Base-by-base conservation (phyloP, 2,113 vertebrate genomes). In the Rhinolophus ferrumequinum region DNA sequence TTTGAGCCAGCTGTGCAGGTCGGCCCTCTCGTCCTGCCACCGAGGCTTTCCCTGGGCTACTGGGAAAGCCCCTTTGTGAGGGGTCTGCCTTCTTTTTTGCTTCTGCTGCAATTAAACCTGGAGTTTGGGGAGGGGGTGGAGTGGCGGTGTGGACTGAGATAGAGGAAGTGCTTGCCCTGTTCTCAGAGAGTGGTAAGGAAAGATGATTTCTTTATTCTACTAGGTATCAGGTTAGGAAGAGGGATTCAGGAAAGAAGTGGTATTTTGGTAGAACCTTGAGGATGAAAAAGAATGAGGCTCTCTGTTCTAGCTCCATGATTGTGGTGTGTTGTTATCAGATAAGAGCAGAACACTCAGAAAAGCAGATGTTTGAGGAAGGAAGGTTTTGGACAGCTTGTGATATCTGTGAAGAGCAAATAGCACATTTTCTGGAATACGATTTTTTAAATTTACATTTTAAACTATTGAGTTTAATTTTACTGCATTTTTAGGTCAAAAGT, bases 241-340 rank as follows among this genome's bases (percentile, higher is more conserved):
- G 44, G 30, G 38, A 10, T 19, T 54, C 35, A 11, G 18, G 69
- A 44, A 77, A 64, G 81, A 35, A 16, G 24, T 6, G 9, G 21
- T 47, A 0, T 22, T n/a, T 60, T 24, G 33, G 50, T 14, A 52
- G 72, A 30, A 33, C 19, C 64, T 16, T 19, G 18, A 75, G 18
- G 18, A 13, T 6, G 44, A 8, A 11, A 19, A 35, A 73, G 24
- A 67, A 21, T 1, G 6, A 7, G 4, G 50, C 47, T 15, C 0
- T 1, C 56, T 5, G 14, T 67, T 22, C 1, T 4, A 3, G 41
- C 35, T 50, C 47, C 0, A 0, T n/a, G 66, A 7, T 5, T 16
- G 33, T 38, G 15, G 16, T 44, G 8, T 21, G 41, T 82, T 35
- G 79, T 30, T 30, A 30, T 16, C 70, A 62, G 41, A 10, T 11